phyloP scores from a whole-genome alignment of 2,888 invertebrate species.

The Drepana falcataria region DNA sequence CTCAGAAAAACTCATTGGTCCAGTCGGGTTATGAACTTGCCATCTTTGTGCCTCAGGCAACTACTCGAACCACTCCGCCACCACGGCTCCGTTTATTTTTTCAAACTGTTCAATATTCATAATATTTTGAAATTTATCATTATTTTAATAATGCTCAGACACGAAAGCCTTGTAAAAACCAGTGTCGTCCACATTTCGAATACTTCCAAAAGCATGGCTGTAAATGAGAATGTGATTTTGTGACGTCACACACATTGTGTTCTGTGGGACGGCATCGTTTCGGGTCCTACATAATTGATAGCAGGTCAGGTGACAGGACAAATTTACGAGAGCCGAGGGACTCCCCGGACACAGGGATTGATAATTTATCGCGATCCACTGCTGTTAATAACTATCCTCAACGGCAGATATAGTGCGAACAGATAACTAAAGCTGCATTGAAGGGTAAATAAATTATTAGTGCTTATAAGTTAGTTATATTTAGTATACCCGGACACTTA shows the following conservation, averaged over 20 bases:
- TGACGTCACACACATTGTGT: conserved; percentile 39
- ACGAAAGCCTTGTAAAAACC: too few relatives aligned
- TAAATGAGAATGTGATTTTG: conserved; percentile 18
- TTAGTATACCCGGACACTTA: too few relatives aligned
- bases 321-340: conserved; percentile 48
- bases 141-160: too few relatives aligned
- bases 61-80: too few relatives aligned
- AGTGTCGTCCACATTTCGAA: too few relatives aligned
- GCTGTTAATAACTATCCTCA: conserved; percentile 41
- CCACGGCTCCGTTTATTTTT: too few relatives aligned
- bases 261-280: conserved; percentile 39
- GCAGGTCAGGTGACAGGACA: conserved; percentile 42
- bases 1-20: too few relatives aligned
- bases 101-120: too few relatives aligned
- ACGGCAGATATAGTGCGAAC: conserved; percentile 31
- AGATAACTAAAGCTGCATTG: conserved; percentile 6
- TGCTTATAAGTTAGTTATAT: too few relatives aligned
- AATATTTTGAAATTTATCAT: too few relatives aligned
- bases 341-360: conserved; percentile 37
- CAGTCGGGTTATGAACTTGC: too few relatives aligned
- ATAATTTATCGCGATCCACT: conserved; percentile 51
- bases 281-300: conserved; percentile 58
- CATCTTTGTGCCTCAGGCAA: too few relatives aligned
- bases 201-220: background rate
- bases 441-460: background rate